These are phyloP conservation scores for Thaumetopoea pityocampa DNA, from an alignment of 1,140 invertebrate species.

Conservation along the genomic window DNA sequence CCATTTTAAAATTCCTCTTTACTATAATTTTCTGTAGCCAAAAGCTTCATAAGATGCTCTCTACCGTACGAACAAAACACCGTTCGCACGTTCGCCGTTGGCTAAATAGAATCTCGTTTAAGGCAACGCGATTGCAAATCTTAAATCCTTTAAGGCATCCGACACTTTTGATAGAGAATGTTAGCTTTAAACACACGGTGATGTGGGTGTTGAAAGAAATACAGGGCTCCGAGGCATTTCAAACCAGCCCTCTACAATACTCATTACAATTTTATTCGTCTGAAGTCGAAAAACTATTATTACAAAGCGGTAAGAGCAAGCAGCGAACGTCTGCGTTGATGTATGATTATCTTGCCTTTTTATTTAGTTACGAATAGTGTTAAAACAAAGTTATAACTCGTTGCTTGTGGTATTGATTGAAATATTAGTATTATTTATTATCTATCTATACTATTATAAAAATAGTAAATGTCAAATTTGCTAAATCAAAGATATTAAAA, in stretches of 20 bases:
- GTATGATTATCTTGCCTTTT: constrained; percentile 47
- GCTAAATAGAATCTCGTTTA: constrained; percentile 66
- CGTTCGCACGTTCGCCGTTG: constrained; percentile 41
- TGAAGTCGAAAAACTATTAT: constrained; percentile 51
- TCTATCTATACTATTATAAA: no score
- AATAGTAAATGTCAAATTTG: no score
- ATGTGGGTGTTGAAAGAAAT: constrained; percentile 68
- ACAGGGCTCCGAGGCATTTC: constrained; percentile 44
- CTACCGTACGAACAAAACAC: constrained; percentile 39
- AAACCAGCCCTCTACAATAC: constrained; percentile 40
- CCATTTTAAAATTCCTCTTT: constrained; percentile 6
- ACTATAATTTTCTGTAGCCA: constrained; percentile 45
- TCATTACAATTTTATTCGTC: constrained; percentile 60
- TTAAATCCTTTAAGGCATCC: constrained; percentile 49
- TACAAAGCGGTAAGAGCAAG: constrained; percentile 51
- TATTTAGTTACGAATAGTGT: constrained; percentile 30
- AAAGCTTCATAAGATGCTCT: constrained; percentile 34
- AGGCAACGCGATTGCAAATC: constrained; percentile 57
- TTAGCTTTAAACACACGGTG: constrained; percentile 66
- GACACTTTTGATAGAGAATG: constrained; percentile 46
- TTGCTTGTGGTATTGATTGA: constrained; percentile 21
- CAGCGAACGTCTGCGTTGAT: constrained; percentile 45
- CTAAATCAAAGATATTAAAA: no score
- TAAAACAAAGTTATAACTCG: constrained; percentile 26
- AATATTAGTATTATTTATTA: no score